phyloP scores from a whole-genome alignment of 2,113 vertebrate species.

The Catharus minimus region DNA sequence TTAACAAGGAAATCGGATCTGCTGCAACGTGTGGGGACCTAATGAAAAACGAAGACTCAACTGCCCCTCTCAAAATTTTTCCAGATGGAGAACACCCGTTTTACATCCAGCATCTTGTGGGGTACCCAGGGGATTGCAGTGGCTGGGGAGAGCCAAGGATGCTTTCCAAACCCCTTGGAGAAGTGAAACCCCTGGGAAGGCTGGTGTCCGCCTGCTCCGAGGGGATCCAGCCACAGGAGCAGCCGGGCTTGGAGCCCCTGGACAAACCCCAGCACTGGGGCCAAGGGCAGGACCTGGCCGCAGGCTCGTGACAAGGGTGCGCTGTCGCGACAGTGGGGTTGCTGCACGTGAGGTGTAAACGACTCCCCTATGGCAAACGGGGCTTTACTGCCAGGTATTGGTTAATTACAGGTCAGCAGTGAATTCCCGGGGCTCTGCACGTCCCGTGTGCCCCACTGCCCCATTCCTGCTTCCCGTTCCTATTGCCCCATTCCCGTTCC shows the following conservation, averaged over 20 bases:
- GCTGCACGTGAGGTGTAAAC: accelerated
- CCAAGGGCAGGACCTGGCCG: neutral
- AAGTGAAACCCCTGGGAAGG: neutral
- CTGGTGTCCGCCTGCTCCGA: accelerated
- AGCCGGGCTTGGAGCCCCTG: neutral
- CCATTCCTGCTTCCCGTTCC: accelerated
- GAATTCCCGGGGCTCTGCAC: neutral
- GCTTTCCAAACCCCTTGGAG: neutral
- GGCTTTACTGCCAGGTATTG: accelerated
- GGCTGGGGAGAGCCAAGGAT: neutral
- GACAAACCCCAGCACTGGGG: accelerated
- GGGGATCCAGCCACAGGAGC: neutral
- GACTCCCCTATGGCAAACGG: accelerated
- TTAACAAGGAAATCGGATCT: slow-evolving; percentile 56
- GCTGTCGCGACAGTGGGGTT: neutral
- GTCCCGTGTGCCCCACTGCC: neutral
- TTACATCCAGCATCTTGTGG: neutral
- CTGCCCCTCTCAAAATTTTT: neutral
- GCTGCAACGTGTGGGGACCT: neutral
- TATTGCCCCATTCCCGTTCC: no score
- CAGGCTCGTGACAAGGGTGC: neutral
- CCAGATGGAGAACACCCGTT: slow-evolving; percentile 51
- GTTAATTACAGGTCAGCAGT: neutral
- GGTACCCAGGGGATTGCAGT: neutral
- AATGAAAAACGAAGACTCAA: slow-evolving; percentile 32